Base-by-base conservation (phyloP, 1,140 invertebrate genomes). In the Zaprionus lachaisei region DNA sequence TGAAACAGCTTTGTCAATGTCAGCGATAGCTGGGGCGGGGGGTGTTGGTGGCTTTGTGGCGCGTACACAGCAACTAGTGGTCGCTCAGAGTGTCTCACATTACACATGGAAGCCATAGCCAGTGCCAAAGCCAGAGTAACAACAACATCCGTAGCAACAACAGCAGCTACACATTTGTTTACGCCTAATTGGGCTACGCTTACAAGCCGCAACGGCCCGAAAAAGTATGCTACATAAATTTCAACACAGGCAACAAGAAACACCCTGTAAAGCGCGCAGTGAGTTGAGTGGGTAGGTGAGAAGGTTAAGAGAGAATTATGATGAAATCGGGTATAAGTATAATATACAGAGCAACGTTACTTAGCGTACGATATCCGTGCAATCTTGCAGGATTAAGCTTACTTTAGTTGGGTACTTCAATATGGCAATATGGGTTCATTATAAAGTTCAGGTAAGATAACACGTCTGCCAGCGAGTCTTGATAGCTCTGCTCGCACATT, bases 181-280 rank as follows among this genome's bases (percentile, higher is more conserved):
- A 90, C 86, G 86, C 85, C 79, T 90, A 90, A 90, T 90, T 90
- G 85, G 85, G 79, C 86, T 90, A 80, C 77, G 86, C 71, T 85
- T 90, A 90, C 82, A 89, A 72, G 81, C 63, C 66, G 63, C 64
- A 73, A 44, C 66, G 44, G 54, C 57, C 75, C 79, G 41, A 69
- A 74, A 65, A 79, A 79, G 72, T 64, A 66, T 75, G 63, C 67
- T 56, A 78, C 56, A 78, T 57, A 71, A 70, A 78, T 80, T 77
- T 68, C 64, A 61, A 20, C 37, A 47, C 57, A 49, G 38, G 38
- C 38, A 67, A 64, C n/a, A 20, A 22, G 5, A 24, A 34, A 61
- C 31, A 71, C 26, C 22, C 56, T 68, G 31, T 20, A 41, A 15
- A 12, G 11, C 14, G 17, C 38, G 41, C 24, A 49, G 17, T 11